These are phyloP conservation scores for Pristionchus japonicus DNA, from an alignment of 2,888 invertebrate species.

Conservation along the genomic window DNA sequence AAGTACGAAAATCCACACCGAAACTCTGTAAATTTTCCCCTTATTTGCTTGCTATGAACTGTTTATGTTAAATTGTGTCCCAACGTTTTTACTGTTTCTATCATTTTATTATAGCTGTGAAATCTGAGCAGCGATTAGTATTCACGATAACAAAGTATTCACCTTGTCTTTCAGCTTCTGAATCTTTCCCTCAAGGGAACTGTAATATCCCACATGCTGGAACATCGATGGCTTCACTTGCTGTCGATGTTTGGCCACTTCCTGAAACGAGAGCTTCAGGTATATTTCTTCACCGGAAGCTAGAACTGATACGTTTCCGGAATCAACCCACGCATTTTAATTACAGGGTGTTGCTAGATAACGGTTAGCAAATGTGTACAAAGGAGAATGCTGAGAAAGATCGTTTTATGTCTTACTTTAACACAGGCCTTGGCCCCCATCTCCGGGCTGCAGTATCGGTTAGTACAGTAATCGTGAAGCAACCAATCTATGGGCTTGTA, in stretches of 20 bases:
- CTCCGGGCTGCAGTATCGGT: conserved; percentile 85
- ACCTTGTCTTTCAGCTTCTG: conserved; percentile 88
- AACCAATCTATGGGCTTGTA: conserved; percentile 98
- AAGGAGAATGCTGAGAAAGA: neutral
- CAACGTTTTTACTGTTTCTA: too few species aligned
- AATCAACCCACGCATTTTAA: neutral
- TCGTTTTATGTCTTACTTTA: neutral
- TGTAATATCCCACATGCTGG: conserved; percentile 94
- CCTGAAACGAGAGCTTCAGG: neutral
- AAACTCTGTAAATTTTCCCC: neutral
- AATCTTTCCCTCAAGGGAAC: conserved; percentile 94
- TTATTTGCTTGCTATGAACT: too few species aligned
- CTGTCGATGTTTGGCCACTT: conserved; percentile 56
- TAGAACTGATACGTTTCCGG: neutral
- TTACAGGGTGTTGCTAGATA: neutral
- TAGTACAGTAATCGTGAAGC: conserved; percentile 88
- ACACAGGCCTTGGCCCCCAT: conserved; percentile 87
- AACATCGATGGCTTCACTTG: conserved; percentile 91
- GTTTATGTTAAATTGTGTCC: too few species aligned
- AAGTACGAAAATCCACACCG: neutral
- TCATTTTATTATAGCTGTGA: too few species aligned
- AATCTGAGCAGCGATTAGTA: too few species aligned
- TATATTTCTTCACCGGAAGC: neutral
- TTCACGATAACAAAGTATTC: too few species aligned
- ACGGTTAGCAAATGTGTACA: neutral